A percentile compares a stretch with the other conserved stretches of the same genome.
Evolutionary conservation across 1,140 invertebrate genomes (phyloP).

Genomic region (Pogonognathellus flavescens): DNA sequence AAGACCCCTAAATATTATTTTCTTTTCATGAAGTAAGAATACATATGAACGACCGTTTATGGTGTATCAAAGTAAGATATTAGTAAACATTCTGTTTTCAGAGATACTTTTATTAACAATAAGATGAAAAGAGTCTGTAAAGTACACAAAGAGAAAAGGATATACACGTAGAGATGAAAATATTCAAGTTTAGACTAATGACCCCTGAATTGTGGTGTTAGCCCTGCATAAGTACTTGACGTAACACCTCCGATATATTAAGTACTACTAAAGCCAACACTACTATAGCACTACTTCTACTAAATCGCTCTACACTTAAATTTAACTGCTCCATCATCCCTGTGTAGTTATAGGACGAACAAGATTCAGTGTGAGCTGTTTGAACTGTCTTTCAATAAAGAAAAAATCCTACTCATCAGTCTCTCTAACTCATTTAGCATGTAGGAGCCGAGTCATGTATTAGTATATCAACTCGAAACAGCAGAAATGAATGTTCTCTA

Average conservation of each 20-base stretch:
- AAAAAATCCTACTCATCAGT: constrained; percentile 37
- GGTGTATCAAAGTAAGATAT: no score
- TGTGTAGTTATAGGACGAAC: constrained; percentile 11
- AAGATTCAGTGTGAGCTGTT: neutral
- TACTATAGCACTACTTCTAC: neutral
- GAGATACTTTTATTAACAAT: neutral
- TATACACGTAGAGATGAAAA: neutral
- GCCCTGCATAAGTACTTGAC: constrained; percentile 20
- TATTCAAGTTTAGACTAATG: constrained; percentile 36
- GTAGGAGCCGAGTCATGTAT: constrained; percentile 31
- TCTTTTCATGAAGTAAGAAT: no score
- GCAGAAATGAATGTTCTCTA: constrained; percentile 45
- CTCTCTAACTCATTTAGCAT: constrained; percentile 48
- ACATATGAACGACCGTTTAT: no score
- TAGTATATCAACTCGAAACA: constrained; percentile 41
- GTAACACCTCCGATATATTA: neutral
- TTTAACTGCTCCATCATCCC: constrained; percentile 32
- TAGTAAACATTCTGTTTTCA: neutral
- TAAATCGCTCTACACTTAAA: constrained; percentile 26
- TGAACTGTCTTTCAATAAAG: neutral
- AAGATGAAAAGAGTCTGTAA: neutral
- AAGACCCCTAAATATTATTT: no score
- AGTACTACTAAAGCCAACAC: neutral
- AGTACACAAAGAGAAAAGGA: neutral
- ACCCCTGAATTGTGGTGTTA: constrained; percentile 36